Conservation (phyloP, 2,113 vertebrate species). For the Salvator merianae region DNA sequence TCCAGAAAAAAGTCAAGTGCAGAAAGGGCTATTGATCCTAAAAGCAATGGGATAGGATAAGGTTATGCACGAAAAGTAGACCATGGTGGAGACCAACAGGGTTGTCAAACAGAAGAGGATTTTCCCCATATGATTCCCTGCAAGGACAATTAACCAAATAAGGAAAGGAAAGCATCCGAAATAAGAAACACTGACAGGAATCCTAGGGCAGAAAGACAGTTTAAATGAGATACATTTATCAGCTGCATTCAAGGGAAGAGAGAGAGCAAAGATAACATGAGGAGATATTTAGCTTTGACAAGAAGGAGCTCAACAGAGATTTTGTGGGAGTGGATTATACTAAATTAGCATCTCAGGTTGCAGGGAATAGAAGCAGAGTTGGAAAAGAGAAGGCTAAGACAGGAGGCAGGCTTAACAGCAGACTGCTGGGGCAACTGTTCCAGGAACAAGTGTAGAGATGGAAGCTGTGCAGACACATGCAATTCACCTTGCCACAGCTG, state of each 20-base stretch:
- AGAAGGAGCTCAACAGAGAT: neutral
- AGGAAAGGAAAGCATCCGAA: neutral
- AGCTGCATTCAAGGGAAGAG: neutral
- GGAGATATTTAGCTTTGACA: neutral
- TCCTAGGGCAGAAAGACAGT: neutral
- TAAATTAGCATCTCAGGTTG: neutral
- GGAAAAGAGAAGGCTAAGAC: neutral
- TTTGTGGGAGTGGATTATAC: neutral
- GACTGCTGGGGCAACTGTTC: too few species aligned
- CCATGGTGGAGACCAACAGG: neutral
- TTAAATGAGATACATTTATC: neutral
- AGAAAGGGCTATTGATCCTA: neutral
- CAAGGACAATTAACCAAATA: neutral
- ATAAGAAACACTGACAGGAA: neutral
- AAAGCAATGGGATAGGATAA: neutral
- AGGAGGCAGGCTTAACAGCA: neutral
- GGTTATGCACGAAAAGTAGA: too few species aligned
- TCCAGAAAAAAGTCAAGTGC: too few species aligned
- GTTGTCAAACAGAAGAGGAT: neutral
- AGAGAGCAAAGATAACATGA: neutral
- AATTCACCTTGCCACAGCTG: too few species aligned
- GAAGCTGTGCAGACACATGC: too few species aligned
- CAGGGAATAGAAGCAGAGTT: neutral
- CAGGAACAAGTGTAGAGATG: too few species aligned
- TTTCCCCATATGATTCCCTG: neutral